Evolutionary conservation across 2,113 vertebrate genomes (phyloP), one percentile per base, ranked within the genome.

Genomic region (Trematomus loennbergii): DNA sequence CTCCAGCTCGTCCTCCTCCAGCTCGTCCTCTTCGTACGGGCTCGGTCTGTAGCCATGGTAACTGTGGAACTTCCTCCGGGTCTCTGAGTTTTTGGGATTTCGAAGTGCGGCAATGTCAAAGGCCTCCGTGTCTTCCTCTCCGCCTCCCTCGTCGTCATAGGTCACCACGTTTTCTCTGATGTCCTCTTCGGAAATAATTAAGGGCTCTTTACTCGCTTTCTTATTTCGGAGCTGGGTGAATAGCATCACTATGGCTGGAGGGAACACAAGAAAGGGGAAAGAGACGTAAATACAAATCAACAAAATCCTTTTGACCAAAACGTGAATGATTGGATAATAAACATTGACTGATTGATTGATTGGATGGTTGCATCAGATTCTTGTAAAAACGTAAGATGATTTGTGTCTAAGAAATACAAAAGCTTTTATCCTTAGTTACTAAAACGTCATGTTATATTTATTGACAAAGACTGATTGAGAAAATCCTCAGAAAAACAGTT

Each of bases 141-240:
- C 84, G 1, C 87, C 84, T 43, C 87, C n/a, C n/a, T 86, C 84
- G 0, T 88, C 84, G 0, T 88, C 87, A 12, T 88, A 88, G 84
- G 96, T 97, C 66, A 98, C 97, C 75, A 98, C 96, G 0, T 98
- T 98, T 93, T 98, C 97, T 59, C 97, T 88, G 12, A 98, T 93
- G 0, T 98, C 97, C 85, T 97, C 97, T 77, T 97, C 96, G 0
- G 97, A 97, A 75, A 97, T 96, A 78, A 98, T 97, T 86, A 98
- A 87, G 0, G 96, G 95, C 72, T 98, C 97, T 83, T 98, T 98
- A 76, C 96, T 97, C 75, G 96, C 78, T 80, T 93, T 94, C 76
- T 94, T 96, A 36, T 94, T 96, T 74, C 96, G 95, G 79, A 98
- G 86, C 16, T 96, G 97, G 84, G 97, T 91, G 80, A 98, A 98